Evolutionary conservation across 2,888 invertebrate genomes (phyloP), one percentile per base, ranked within the genome.

Genomic region (Latheticus oryzae): DNA sequence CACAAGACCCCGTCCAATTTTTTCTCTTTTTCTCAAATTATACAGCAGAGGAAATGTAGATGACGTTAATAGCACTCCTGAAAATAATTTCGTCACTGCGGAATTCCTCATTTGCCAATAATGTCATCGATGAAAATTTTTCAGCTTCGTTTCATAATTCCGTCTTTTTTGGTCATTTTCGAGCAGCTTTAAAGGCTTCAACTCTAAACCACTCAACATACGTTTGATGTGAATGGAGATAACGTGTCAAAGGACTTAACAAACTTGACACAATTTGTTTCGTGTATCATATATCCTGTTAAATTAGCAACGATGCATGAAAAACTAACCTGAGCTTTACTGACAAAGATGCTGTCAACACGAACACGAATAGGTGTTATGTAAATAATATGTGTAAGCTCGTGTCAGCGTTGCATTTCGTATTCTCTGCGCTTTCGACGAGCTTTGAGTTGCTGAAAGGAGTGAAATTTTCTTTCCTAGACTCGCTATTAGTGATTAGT

Each of bases 1-100:
- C 58, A 12, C 35, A 54, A 56, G 52, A 61, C 59, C 23, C 40
- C 40, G 40, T 43, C 50, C 35, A 48, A 56, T 56, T 56, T 52
- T 53, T 26, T 15, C 32, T 35, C 28, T 50, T 51, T 32, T 40
- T 23, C 56, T 19, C 33, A 57, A 53, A 48, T 37, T 47, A 43
- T 35, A 57, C 48, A 21, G n/a, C n/a, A 37, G 24, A 17, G 47
- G 16, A 47, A 48, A 47, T 55, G 55, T 38, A 48, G 16, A 38
- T 56, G 56, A 56, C 56, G 40, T 48, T 56, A 56, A 56, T 48
- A 30, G 50, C 23, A 26, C 24, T 26, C 26, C 28, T 19, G 13
- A 5, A 38, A 50, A 13, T 50, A 38, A 50, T 38, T 50, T 50
- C 28, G 17, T 28, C 11, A 28, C 26, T 28, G 11, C 37, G 8